Evolutionary conservation across 2,888 invertebrate species (phyloP).

Genomic region (Pandemis heparana): DNA sequence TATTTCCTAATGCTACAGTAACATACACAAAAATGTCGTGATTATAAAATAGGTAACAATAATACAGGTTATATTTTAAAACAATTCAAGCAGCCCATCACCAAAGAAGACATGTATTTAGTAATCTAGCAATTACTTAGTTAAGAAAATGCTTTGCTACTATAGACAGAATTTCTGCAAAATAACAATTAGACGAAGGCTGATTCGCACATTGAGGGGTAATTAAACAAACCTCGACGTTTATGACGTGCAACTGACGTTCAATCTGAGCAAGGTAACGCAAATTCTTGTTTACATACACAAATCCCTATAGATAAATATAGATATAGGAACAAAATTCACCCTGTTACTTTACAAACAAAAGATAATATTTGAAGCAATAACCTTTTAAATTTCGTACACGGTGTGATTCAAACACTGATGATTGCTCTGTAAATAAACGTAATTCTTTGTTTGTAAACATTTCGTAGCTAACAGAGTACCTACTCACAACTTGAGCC

Average conservation of each 20-base stretch:
- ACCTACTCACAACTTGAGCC: neutral
- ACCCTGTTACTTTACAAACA: neutral
- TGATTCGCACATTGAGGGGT: neutral
- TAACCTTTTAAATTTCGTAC: neutral
- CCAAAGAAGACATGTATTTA: neutral
- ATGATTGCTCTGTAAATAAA: neutral
- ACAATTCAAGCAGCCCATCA: neutral
- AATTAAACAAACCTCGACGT: neutral
- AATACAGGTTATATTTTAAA: slow-evolving; percentile 13
- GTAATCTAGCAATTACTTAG: neutral
- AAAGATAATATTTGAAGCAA: neutral
- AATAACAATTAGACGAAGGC: neutral
- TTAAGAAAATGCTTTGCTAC: neutral
- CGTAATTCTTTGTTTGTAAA: slow-evolving; percentile 3
- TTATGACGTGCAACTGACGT: neutral
- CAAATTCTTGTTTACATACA: neutral
- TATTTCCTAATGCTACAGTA: neutral
- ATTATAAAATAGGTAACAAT: slow-evolving; percentile 29
- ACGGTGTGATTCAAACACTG: neutral
- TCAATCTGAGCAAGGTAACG: neutral
- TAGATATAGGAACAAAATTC: neutral
- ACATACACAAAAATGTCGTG: slow-evolving; percentile 3
- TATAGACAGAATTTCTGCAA: neutral
- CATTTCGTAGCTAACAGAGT: slow-evolving; percentile 4
- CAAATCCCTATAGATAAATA: neutral